These are phyloP conservation scores for rat (Rattus norvegicus) DNA, from an alignment of 2,113 vertebrate genomes.

Conservation along the genomic window DNA sequence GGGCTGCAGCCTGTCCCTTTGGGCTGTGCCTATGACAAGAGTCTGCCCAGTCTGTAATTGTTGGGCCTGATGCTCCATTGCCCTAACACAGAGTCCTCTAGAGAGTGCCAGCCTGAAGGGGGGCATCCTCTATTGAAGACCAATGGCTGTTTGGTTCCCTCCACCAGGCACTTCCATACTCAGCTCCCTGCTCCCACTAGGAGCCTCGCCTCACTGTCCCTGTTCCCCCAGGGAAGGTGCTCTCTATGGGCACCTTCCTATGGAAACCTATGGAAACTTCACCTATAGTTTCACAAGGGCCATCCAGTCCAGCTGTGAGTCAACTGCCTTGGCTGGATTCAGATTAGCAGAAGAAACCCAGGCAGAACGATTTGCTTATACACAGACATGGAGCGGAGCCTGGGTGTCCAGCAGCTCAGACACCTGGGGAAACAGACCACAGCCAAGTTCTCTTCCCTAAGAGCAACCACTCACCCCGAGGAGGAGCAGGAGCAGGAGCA, in stretches of 20 bases:
- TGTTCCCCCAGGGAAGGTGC: too few relatives aligned
- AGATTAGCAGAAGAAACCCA: background rate
- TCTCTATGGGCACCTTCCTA: too few relatives aligned
- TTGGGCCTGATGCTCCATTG: background rate
- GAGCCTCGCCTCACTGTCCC: background rate
- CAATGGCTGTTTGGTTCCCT: too few relatives aligned
- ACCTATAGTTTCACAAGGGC: background rate
- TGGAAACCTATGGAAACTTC: too few relatives aligned
- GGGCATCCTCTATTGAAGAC: too few relatives aligned
- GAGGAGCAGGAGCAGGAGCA: background rate
- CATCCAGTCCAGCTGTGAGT: background rate
- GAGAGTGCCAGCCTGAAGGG: too few relatives aligned
- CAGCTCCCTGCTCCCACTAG: too few relatives aligned
- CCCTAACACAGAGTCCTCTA: background rate
- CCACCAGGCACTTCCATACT: too few relatives aligned
- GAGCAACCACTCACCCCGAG: background rate
- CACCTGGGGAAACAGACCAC: background rate
- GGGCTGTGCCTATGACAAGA: background rate
- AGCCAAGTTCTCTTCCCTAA: background rate
- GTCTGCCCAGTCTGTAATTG: background rate
- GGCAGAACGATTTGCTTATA: background rate
- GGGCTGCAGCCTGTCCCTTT: background rate
- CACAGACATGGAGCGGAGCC: background rate
- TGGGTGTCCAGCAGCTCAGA: too few relatives aligned
- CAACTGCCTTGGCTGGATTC: background rate